Percentiles rank a stretch among this genome's conserved stretches.
Evolutionary conservation across 2,888 invertebrate genomes (phyloP).

Genomic region (Branchellion lobata): DNA sequence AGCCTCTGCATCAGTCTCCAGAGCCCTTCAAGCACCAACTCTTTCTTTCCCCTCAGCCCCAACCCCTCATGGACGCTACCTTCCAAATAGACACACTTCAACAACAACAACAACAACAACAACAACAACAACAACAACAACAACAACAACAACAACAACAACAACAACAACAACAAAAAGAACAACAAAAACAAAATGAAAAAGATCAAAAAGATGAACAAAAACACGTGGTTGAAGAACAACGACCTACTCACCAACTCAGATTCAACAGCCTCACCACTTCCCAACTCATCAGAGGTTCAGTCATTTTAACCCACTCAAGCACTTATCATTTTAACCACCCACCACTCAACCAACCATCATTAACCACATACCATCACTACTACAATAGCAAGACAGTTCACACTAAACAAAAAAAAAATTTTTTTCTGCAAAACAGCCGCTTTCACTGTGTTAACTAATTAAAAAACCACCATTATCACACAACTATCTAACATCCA

Average conservation of each 20-base stretch:
- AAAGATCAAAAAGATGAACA: not conserved
- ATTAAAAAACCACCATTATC: too few relatives aligned
- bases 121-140: not conserved
- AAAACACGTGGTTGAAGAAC: not conserved
- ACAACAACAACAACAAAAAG: not conserved
- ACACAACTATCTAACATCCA: too few relatives aligned
- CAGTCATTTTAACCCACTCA: too few relatives aligned
- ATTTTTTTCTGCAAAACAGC: too few relatives aligned
- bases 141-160: not conserved
- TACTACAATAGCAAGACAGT: not conserved
- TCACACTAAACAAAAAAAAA: not conserved
- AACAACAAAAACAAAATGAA: not conserved
- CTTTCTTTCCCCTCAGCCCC: not conserved
- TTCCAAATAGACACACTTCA: not conserved
- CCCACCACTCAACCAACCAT: too few relatives aligned
- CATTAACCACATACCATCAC: too few relatives aligned
- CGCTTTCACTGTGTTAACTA: not conserved
- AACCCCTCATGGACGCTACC: not conserved
- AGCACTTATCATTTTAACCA: too few relatives aligned
- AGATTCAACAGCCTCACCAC: not conserved
- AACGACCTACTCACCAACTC: not conserved
- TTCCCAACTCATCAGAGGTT: not conserved
- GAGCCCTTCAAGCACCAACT: not conserved
- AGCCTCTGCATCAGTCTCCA: slow-evolving; percentile 1
- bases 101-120: not conserved